Evolutionary conservation across 2,797 vertebrate species (phyloP), one percentile per base, ranked within the genome.

Genomic region (Chrosomus eos): DNA sequence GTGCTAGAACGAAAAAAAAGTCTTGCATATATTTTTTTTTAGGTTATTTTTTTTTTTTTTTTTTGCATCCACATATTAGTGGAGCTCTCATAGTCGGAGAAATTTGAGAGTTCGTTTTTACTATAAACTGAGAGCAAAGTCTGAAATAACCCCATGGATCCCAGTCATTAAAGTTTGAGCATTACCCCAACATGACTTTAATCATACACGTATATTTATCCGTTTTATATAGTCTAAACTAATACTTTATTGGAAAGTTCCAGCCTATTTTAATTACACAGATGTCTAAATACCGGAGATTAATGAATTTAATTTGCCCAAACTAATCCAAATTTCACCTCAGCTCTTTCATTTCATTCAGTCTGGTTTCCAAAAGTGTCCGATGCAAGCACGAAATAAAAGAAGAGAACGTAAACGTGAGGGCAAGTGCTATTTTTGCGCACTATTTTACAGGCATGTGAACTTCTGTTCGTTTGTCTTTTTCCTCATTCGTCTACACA

Each of bases 71-170:
- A 26, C 51, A 62, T 62, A 48, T 73, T 48, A 73, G 19, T 38
- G 11, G 23, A 67, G 45, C 31, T 83, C 33, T 75, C 31, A 53
- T 31, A 67, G 5, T n/a, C 55, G 75, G 23, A 62, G 81, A 64
- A 38, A 36, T 60, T 36, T 74, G 70, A 77, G 73, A 76, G 40
- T 53, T 53, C 40, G 38, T 67, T 53, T 67, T 48, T 40, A 75
- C 36, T 68, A 55, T 67, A 83, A 67, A 83, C 72, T 66, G 60
- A 19, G 60, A 76, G 60, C 62, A 83, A 68, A 83, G n/a, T 76
- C 64, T 76, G 36, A 84, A 84, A 77, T 13, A 60, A 26, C 73
- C 74, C 73, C 48, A 43, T 77, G 73, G 48, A 58, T 40, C 43
- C 36, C 7, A 68, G 62, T 36, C 40, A 76, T 53, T 73, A 75